Conservation (phyloP, 2,888 invertebrate species). For the Meandrusa payeni region DNA sequence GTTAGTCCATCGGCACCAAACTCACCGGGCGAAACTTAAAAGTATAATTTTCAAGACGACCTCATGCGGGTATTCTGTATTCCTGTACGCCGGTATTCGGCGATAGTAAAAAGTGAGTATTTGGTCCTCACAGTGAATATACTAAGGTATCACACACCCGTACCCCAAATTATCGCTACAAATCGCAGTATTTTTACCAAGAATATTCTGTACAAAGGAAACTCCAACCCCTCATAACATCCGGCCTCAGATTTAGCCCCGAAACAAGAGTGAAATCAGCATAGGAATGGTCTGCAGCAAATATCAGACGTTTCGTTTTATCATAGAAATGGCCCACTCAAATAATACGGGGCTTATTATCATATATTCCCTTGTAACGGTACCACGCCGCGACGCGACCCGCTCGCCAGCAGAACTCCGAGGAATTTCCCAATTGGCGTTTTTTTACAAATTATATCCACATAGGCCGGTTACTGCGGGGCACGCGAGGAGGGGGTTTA, state of each 20-base stretch:
- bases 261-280: slow-evolving; percentile 76
- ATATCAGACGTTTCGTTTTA: slow-evolving; percentile 74
- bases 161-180: too few relatives aligned
- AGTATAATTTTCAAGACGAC: too few relatives aligned
- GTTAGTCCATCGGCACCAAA: too few relatives aligned
- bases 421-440: slow-evolving; percentile 38
- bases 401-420: slow-evolving; percentile 39
- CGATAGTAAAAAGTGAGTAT: too few relatives aligned
- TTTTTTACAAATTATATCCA: slow-evolving; percentile 38
- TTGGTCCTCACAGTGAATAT: too few relatives aligned
- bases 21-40: too few relatives aligned
- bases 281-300: slow-evolving; percentile 75
- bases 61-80: too few relatives aligned
- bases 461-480: slow-evolving; percentile 39
- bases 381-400: slow-evolving; percentile 55
- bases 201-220: slow-evolving; percentile 53
- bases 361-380: slow-evolving; percentile 61
- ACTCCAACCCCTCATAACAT: slow-evolving; percentile 53
- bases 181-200: slow-evolving; percentile 31
- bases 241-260: slow-evolving; percentile 71
- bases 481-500: slow-evolving; percentile 61
- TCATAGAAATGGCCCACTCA: slow-evolving; percentile 76
- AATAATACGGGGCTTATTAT: slow-evolving; percentile 68
- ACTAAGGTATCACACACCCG: too few relatives aligned
- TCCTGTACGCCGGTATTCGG: too few relatives aligned